Evolutionary conservation across 2,113 vertebrate species (phyloP).

Genomic region (Glaucidium brasilianum): DNA sequence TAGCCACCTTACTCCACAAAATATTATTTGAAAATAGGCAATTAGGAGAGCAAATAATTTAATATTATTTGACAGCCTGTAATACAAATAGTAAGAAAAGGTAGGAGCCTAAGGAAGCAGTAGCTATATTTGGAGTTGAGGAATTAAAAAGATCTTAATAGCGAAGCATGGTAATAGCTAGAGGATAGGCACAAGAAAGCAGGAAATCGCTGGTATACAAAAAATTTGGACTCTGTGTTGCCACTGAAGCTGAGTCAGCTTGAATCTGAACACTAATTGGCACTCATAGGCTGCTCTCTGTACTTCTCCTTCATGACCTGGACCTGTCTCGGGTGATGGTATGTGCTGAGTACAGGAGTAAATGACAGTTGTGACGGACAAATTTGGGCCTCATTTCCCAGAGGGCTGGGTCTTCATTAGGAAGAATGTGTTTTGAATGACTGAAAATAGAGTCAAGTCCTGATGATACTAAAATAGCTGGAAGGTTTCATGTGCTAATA

Average conservation of each 20-base stretch:
- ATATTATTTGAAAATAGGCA: constrained; percentile 20
- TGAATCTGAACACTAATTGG: constrained; percentile 15
- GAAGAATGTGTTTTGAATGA: background rate
- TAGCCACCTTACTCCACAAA: background rate
- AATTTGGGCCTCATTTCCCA: background rate
- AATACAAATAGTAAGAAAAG: constrained; percentile 17
- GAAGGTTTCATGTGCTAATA: background rate
- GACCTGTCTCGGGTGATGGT: background rate
- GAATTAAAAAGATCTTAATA: background rate
- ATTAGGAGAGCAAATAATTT: constrained; percentile 47
- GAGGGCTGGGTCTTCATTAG: background rate
- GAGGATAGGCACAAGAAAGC: background rate
- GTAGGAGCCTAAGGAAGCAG: background rate
- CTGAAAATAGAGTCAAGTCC: background rate
- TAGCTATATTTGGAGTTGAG: background rate
- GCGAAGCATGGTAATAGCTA: background rate
- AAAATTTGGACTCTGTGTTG: background rate
- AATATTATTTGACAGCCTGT: constrained; percentile 27
- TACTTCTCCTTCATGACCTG: background rate
- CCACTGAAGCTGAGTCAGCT: background rate
- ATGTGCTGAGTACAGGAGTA: background rate
- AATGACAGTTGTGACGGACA: background rate
- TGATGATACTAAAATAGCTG: background rate
- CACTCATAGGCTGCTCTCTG: background rate
- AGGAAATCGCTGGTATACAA: constrained; percentile 13